These are phyloP conservation scores for Theretra japonica DNA, from an alignment of 2,888 invertebrate species.

Conservation along the genomic window DNA sequence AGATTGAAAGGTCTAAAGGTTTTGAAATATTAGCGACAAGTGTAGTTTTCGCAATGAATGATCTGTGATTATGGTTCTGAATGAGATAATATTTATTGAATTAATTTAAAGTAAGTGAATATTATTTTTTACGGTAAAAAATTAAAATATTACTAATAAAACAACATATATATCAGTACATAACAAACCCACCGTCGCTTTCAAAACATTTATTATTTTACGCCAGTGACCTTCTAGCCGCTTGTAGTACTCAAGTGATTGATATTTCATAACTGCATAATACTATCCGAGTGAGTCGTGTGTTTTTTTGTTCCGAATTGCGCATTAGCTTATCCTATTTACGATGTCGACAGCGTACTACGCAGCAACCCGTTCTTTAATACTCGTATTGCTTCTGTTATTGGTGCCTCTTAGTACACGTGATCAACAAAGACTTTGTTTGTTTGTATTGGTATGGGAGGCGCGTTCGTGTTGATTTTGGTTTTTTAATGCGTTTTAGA, in stretches of 20 bases:
- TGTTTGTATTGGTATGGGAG: neutral
- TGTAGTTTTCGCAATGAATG: too few species aligned
- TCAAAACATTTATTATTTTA: neutral
- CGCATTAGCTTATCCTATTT: constrained; percentile 19
- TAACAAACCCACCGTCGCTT: neutral
- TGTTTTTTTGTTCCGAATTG: constrained; percentile 22
- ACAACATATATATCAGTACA: too few species aligned
- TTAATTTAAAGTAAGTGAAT: too few species aligned
- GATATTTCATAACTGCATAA: constrained; percentile 28
- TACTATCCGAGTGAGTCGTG: constrained; percentile 10
- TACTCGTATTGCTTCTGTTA: neutral
- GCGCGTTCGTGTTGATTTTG: neutral
- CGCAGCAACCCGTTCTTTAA: constrained; percentile 11
- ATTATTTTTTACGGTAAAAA: too few species aligned
- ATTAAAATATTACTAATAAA: too few species aligned
- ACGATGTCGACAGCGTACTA: constrained; percentile 21
- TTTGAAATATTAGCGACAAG: too few species aligned
- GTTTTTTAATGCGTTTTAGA: neutral
- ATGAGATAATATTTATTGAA: too few species aligned
- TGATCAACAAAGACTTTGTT: constrained; percentile 12
- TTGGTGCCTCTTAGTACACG: neutral
- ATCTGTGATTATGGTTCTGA: too few species aligned
- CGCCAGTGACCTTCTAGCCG: constrained; percentile 11
- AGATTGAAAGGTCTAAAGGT: too few species aligned
- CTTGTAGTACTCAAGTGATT: constrained; percentile 19